phyloP scores from a whole-genome alignment of 2,888 invertebrate genomes.

The Drosophila fungiperda region DNA sequence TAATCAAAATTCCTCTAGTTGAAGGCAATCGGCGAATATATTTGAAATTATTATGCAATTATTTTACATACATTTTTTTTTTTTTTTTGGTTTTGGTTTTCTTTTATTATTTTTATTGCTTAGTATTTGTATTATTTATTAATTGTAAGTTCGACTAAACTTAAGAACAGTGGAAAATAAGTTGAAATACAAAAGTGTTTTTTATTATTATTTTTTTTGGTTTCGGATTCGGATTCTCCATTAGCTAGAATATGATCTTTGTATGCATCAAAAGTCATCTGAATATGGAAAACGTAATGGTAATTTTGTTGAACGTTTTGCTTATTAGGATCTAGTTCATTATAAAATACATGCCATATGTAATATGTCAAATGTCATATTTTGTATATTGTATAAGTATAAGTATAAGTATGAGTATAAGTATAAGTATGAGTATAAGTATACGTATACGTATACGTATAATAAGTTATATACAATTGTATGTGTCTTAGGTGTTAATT shows the following conservation, averaged over 20 bases:
- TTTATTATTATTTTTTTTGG: constrained; percentile 8
- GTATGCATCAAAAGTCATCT: constrained; percentile 72
- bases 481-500: constrained; percentile 55
- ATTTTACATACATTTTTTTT: constrained; percentile 76
- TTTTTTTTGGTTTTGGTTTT: constrained; percentile 3
- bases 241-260: constrained; percentile 46
- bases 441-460: constrained; percentile 43
- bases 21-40: constrained; percentile 85
- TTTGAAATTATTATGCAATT: constrained; percentile 83
- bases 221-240: constrained; percentile 22
- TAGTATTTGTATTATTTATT: constrained; percentile 24
- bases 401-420: too few relatives aligned
- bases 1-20: constrained; percentile 85
- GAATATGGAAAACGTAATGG: constrained; percentile 75
- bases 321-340: constrained; percentile 45
- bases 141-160: constrained; percentile 57
- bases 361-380: constrained; percentile 9
- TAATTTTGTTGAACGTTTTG: constrained; percentile 71
- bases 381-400: constrained; percentile 5
- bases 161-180: constrained; percentile 67
- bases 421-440: constrained; percentile 34
- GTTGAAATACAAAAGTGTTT: constrained; percentile 38
- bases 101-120: constrained; percentile 10
- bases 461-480: constrained; percentile 55
- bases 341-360: constrained; percentile 46